Base-by-base conservation (phyloP, 2,113 vertebrate species). In the Lynx canadensis region DNA sequence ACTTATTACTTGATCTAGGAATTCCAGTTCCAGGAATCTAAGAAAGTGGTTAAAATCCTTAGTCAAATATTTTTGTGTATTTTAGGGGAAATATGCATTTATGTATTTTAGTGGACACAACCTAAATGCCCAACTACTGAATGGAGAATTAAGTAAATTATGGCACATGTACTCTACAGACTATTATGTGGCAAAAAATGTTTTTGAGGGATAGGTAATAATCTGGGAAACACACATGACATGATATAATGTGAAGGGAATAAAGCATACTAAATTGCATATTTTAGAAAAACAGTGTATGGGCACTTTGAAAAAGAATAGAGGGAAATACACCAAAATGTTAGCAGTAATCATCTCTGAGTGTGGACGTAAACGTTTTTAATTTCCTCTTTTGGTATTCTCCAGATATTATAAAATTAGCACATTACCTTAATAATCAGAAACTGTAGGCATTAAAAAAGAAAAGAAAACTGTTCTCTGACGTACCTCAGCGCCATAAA, bases 381-480 rank as follows among this genome's bases (percentile, higher is more conserved):
- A n/a, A n/a, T 83, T 95, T 87, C 88, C 52, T 73, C 87, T 16
- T 41, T 21, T 23, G 25, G 8, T 68, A 81, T 76, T 96, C 95
- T 78, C 69, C 19, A 95, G 52, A 71, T 92, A 97, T 38, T 94
- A n/a, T 89, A 95, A 95, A 93, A 76, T 78, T 94, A 89, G 60
- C 78, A 78, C 3, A 84, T 91, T n/a, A 69, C 68, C 25, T 74
- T 50, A 94, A 81, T 85, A 97, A 94, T 29, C 63, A 96, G 38
- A 97, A 92, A 84, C 85, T 14, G 45, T 14, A 78, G 8, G 55
- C 41, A 76, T 86, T 79, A 15, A 50, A 25, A 90, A 36, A 31
- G 66, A 63, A 92, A 57, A 91, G 33, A 33, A 57, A 60, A 71
- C 23, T 82, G 41, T 60, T 83, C 33, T 68, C 52, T 76, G 81